Conservation (phyloP, 2,888 invertebrate species). For the Cantharis rustica region DNA sequence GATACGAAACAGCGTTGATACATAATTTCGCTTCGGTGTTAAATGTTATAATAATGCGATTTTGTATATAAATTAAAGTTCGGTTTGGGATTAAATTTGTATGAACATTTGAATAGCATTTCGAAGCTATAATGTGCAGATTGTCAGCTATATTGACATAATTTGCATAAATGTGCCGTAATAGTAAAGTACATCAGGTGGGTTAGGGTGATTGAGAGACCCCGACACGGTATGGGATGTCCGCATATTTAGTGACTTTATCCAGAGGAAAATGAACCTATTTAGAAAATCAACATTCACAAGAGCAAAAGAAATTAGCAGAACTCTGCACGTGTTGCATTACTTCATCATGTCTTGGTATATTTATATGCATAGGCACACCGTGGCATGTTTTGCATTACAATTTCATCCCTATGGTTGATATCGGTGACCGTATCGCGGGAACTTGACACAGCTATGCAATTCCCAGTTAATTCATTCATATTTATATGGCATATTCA, state of each 20-base stretch:
- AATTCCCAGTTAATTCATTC: constrained; percentile 39
- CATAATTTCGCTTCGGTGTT: background rate
- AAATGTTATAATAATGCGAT: background rate
- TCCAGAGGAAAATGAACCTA: constrained; percentile 14
- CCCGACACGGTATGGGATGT: constrained; percentile 54
- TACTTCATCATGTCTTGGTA: constrained; percentile 14
- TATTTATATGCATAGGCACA: constrained; percentile 23
- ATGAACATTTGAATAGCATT: constrained; percentile 14
- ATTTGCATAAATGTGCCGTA: constrained; percentile 53
- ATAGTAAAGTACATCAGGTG: constrained; percentile 52
- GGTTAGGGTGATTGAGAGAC: constrained; percentile 52
- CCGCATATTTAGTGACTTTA: constrained; percentile 37
- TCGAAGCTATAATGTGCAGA: constrained; percentile 24
- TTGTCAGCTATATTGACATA: constrained; percentile 44
- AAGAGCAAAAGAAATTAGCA: constrained; percentile 15
- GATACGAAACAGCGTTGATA: background rate
- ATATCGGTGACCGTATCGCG: constrained; percentile 30
- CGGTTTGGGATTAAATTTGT: background rate
- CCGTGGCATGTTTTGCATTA: constrained; percentile 15
- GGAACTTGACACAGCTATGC: constrained; percentile 28
- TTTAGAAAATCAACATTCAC: constrained; percentile 2
- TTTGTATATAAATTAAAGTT: background rate
- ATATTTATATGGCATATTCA: constrained; percentile 35
- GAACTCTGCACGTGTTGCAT: constrained; percentile 20
- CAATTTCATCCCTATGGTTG: constrained; percentile 18